Evolutionary conservation across 2,797 vertebrate species (phyloP), one percentile per base, ranked within the genome.

Genomic region (Acanthurus tractus): DNA sequence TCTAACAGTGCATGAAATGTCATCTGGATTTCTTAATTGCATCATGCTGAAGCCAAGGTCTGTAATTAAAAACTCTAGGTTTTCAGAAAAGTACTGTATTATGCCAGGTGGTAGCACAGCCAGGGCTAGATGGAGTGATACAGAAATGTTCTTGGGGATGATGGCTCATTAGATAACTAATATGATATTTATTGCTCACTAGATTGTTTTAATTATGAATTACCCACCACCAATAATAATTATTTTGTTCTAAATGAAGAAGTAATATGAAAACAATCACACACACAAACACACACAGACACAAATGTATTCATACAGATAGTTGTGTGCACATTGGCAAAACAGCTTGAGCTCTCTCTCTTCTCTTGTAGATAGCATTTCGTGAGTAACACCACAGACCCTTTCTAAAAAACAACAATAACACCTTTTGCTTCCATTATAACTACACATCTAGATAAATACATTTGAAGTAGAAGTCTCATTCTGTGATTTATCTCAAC

Each of bases 1-100:
- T 44, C 18, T 7, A 23, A 11, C n/a, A 63, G 42, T 6, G 71
- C 63, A 46, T 63, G 8, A 69, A 62, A 69, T 63, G 36, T 36
- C 57, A 64, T 70, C 13, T 48, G 34, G 23, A 52, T 64, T 75
- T 44, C 18, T 44, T 61, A 46, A 72, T 40, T 15, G 23, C 46
- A 54, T 49, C 15, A 38, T 62, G 23, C 7, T 12, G 17, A n/a
- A 74, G 70, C 44, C 49, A 50, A 40, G 22, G 46, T 45, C 46
- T 68, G 38, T 63, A 76, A 85, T 75, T 79, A 73, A 67, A 85
- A 63, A 50, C 20, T 13, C 20, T 5, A 61, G 22, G 69, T 53
- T 80, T 70, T 48, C n/a, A 49, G 36, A 38, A 61, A 64, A 49
- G 50, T 15, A 17, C 20, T 13, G 40, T 0, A n/a, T 5, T 17